A percentile compares a stretch with the other conserved stretches of the same genome.
Evolutionary conservation across 92 coral and sea anemone genomes (phyloP).

Genomic region (Porites cylindrica): DNA sequence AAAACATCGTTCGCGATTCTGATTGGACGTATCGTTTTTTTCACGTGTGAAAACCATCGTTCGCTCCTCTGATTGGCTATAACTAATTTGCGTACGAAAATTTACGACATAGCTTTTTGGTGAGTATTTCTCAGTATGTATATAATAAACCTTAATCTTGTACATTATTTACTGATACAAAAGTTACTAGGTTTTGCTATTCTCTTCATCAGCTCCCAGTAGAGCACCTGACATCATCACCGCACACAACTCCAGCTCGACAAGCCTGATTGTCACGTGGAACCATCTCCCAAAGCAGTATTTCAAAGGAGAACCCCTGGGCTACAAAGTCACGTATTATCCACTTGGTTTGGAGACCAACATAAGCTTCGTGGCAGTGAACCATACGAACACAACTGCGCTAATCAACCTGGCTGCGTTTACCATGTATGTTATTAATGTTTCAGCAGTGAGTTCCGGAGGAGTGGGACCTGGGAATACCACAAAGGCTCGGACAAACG

Average conservation of each 20-base stretch:
- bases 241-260: slow-evolving; percentile 41
- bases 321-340: slow-evolving; percentile 9
- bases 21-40: too few relatives aligned
- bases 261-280: slow-evolving; percentile 50
- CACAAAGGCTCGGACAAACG: slow-evolving; percentile 23
- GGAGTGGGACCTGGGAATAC: slow-evolving; percentile 12
- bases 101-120: too few relatives aligned
- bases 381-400: neutral
- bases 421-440: slow-evolving; percentile 40
- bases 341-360: neutral
- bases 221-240: slow-evolving; percentile 1
- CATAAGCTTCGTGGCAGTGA: neutral
- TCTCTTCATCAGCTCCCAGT: neutral
- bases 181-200: neutral
- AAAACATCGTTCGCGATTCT: too few relatives aligned
- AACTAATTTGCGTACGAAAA: too few relatives aligned
- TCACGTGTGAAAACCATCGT: too few relatives aligned
- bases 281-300: slow-evolving; percentile 5
- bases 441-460: slow-evolving; percentile 19
- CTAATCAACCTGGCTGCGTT: slow-evolving; percentile 20
- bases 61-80: too few relatives aligned
- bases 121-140: too few relatives aligned
- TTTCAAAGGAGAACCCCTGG: slow-evolving; percentile 7
- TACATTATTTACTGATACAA: too few relatives aligned
- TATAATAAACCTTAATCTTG: too few relatives aligned